These are phyloP conservation scores for Drosophila ironensis DNA, from an alignment of 1,140 invertebrate species.

Conservation along the genomic window DNA sequence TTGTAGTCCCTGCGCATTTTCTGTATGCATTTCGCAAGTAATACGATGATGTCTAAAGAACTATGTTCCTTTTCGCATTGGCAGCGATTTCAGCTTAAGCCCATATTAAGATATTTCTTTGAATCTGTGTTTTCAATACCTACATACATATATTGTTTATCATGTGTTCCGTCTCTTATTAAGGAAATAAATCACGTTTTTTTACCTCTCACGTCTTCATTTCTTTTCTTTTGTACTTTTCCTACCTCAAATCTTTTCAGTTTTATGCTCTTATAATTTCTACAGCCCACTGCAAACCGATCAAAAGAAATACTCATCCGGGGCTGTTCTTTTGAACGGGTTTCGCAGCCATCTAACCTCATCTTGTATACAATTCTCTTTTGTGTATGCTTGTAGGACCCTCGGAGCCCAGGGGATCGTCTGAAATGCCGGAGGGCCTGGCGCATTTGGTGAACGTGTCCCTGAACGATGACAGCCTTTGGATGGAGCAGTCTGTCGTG, in stretches of 20 bases:
- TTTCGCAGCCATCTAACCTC: not conserved
- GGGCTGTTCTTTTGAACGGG: not conserved
- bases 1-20: not conserved
- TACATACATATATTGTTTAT: slow-evolving; percentile 23
- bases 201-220: slow-evolving; percentile 23
- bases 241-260: slow-evolving; percentile 10
- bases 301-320: not conserved
- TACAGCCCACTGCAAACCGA: not conserved
- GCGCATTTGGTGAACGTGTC: slow-evolving; percentile 47
- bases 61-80: slow-evolving; percentile 18
- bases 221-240: slow-evolving; percentile 23
- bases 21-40: not conserved
- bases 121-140: slow-evolving; percentile 23
- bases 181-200: slow-evolving; percentile 41
- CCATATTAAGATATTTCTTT: slow-evolving; percentile 22
- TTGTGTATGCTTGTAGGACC: slow-evolving; percentile 53
- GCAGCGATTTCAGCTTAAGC: slow-evolving; percentile 4
- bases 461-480: slow-evolving; percentile 61
- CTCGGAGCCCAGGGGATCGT: not conserved
- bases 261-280: not conserved
- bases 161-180: slow-evolving; percentile 26
- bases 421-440: slow-evolving; percentile 26
- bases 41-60: not conserved
- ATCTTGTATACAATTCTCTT: not conserved
- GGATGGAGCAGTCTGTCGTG: slow-evolving; percentile 63